Conservation (phyloP, 1,140 invertebrate genomes). For the Drosophila ambigua region DNA sequence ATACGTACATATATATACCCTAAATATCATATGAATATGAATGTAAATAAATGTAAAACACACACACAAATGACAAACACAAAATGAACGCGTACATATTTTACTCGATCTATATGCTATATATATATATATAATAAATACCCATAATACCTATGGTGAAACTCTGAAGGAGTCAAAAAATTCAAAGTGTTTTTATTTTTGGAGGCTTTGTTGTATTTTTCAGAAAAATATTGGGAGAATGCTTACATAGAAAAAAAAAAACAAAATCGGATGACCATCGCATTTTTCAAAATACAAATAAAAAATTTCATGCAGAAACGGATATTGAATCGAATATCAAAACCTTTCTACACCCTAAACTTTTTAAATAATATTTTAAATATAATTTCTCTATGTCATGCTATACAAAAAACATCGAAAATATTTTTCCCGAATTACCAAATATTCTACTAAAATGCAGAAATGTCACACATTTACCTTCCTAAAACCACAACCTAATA, state of each 20-base stretch:
- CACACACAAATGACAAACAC: conserved; percentile 31
- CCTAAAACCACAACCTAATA: conserved; percentile 6
- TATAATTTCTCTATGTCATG: not conserved
- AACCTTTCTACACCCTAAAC: too few relatives aligned
- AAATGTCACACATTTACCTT: conserved; percentile 42
- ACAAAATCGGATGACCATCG: too few relatives aligned
- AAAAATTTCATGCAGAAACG: too few relatives aligned
- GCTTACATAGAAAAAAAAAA: not conserved
- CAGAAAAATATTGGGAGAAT: not conserved
- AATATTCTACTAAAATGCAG: not conserved
- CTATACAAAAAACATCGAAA: too few relatives aligned
- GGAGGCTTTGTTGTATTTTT: not conserved
- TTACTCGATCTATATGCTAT: conserved; percentile 62
- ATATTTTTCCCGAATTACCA: not conserved
- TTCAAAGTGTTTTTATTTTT: not conserved
- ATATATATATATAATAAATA: conserved; percentile 55
- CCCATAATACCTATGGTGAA: conserved; percentile 31
- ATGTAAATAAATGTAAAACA: conserved; percentile 66
- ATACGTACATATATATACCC: conserved; percentile 39
- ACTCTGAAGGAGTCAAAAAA: conserved; percentile 63
- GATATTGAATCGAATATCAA: too few relatives aligned
- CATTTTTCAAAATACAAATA: too few relatives aligned
- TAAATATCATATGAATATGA: conserved; percentile 43
- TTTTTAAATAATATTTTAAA: not conserved
- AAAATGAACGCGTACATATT: conserved; percentile 61